Evolutionary conservation across 2,113 vertebrate species (phyloP).

Genomic region (Anthoscopus minutus): DNA sequence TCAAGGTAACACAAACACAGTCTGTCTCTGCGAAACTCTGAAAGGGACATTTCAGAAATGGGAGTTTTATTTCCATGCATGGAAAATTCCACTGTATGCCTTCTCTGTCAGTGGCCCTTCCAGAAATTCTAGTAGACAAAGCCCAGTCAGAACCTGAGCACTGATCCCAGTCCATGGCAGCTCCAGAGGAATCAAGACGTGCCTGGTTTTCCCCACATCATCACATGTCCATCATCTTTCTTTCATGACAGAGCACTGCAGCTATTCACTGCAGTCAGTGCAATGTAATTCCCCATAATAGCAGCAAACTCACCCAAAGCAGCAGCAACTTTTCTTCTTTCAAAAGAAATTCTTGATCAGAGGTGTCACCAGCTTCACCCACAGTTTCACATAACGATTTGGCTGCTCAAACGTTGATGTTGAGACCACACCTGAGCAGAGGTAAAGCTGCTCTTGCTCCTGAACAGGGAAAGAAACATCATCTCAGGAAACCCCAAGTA

Average conservation of each 20-base stretch:
- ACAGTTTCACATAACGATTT: slow-evolving; percentile 86
- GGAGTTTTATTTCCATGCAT: not conserved
- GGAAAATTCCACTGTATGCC: not conserved
- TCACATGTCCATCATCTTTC: not conserved
- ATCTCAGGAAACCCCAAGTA: not conserved
- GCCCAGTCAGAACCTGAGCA: not conserved
- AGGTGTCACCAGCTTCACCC: slow-evolving; percentile 94
- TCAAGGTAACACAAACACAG: not conserved
- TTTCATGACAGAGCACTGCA: not conserved
- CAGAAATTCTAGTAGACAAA: not conserved
- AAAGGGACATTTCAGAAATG: not conserved
- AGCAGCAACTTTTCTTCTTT: slow-evolving; percentile 13
- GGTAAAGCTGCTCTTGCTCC: slow-evolving; percentile 90
- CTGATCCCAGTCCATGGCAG: not conserved
- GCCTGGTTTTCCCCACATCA: not conserved
- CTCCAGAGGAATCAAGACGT: not conserved
- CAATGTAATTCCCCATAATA: not conserved
- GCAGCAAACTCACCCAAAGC: not conserved
- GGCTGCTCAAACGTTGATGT: slow-evolving; percentile 85
- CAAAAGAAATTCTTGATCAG: slow-evolving; percentile 98
- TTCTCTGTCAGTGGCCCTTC: not conserved
- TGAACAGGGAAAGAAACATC: slow-evolving; percentile 29
- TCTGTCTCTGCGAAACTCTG: not conserved
- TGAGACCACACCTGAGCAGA: slow-evolving; percentile 78
- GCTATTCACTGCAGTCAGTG: not conserved